Evolutionary conservation across 2,113 vertebrate species (phyloP).

Genomic region (Marmota flaviventris): DNA sequence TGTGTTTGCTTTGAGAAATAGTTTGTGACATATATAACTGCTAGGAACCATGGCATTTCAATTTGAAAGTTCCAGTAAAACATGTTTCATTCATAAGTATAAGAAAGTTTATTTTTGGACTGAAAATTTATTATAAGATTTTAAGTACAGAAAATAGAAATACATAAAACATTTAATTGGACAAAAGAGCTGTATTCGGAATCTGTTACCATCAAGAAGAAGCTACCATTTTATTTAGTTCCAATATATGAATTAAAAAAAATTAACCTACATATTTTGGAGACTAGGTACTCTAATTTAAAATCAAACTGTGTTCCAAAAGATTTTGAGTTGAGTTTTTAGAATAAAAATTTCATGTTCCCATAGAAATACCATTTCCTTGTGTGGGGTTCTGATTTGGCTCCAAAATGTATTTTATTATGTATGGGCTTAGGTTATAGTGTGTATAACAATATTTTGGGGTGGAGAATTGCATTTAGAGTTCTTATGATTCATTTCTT

Average conservation of each 20-base stretch:
- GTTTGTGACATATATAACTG: not conserved
- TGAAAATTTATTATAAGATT: conserved; percentile 47
- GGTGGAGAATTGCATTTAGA: not conserved
- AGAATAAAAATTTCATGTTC: conserved; percentile 34
- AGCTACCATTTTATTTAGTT: conserved; percentile 50
- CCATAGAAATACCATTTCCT: conserved; percentile 49
- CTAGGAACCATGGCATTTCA: not conserved
- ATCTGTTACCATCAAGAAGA: conserved; percentile 40
- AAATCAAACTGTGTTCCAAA: not conserved
- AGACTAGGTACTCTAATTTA: conserved; percentile 43
- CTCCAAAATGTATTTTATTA: no score
- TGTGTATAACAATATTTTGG: not conserved
- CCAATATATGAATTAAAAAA: not conserved
- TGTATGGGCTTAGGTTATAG: not conserved
- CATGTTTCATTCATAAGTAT: conserved; percentile 10
- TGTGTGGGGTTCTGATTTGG: conserved; percentile 26
- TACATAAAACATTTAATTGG: not conserved
- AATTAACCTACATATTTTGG: not conserved
- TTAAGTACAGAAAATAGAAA: conserved; percentile 39
- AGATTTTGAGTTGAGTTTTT: conserved; percentile 35
- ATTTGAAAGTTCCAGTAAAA: conserved; percentile 17
- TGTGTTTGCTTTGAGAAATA: not conserved
- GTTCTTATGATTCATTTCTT: conserved; percentile 13
- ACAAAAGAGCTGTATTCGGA: not conserved
- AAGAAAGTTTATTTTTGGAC: not conserved